Base-by-base conservation (phyloP, 2,888 invertebrate genomes). In the Tenthredo mesomela region DNA sequence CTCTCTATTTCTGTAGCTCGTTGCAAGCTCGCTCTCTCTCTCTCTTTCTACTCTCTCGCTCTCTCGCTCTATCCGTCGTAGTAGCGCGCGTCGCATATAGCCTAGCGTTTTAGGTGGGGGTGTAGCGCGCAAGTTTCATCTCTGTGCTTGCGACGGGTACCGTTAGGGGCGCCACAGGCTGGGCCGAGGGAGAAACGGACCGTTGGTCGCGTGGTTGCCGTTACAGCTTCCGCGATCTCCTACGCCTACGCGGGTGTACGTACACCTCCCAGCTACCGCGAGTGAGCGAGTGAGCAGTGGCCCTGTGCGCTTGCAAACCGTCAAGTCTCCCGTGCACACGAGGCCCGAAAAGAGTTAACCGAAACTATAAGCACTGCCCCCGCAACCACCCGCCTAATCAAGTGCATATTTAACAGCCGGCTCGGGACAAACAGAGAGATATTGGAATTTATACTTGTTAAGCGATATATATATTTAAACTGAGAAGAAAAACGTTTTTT, bases 221-320 rank as follows among this genome's bases (percentile, higher is more conserved):
- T 54, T 50, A 91, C 93, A 93, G 92, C 93, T 92, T 93, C 93
- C 92, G 92, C 91, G 92, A 92, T 92, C 92, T 73, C 73, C 73
- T 73, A 43, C 73, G 73, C 73, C 73, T 73, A 73, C 73, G 43
- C 73, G 43, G 25, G 25, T 61, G 25, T 61, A 67, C 67, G 15
- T 33, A 25, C 43, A 25, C 43, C 70, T n/a, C 37, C 33, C 70
- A 70, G 70, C 70, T 37, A 70, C 70, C 37, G 70, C 70, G 37
- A 70, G 70, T 37, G n/a, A 70, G 70, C 70, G 33, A 70, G 70
- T 70, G 70, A 37, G 70, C 70, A 75, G 75, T 47, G 75, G 75
- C 75, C 47, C 75, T 75, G 75, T 75, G 75, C 77, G 50, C 77
- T 54, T 77, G 77, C 77, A 54, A 77, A 54, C n/a, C 77, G 54